Evolutionary conservation across 2,888 invertebrate genomes (phyloP).

Genomic region (Sturmia bella): DNA sequence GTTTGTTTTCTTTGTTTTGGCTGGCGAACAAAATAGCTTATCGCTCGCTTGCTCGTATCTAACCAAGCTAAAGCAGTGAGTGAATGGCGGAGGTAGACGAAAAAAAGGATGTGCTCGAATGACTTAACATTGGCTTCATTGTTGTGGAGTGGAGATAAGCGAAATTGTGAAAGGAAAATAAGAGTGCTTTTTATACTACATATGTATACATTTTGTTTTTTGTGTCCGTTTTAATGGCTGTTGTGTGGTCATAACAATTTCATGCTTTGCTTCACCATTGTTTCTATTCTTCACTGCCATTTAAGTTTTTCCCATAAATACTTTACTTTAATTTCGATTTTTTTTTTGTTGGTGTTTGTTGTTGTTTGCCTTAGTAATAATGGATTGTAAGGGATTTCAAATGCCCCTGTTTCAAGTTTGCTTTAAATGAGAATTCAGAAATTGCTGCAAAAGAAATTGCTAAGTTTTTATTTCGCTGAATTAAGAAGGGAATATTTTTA

Average conservation of each 20-base stretch:
- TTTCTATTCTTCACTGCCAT: constrained; percentile 6
- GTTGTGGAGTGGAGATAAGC: not conserved
- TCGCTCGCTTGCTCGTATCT: constrained; percentile 3
- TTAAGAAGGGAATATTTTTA: not conserved
- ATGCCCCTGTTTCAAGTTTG: not conserved
- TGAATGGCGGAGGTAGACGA: constrained; percentile 3
- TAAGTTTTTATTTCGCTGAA: not conserved
- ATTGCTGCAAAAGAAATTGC: constrained; percentile 11
- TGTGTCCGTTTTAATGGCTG: constrained; percentile 12
- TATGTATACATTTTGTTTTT: not conserved
- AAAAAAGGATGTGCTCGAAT: constrained; percentile 23
- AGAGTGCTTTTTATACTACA: not conserved
- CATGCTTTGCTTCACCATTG: constrained; percentile 44
- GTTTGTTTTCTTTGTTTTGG: constrained; percentile 1
- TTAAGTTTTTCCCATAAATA: constrained; percentile 4
- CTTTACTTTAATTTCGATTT: not conserved
- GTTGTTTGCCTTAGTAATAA: not conserved
- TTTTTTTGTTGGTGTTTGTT: not conserved
- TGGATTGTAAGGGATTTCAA: not conserved
- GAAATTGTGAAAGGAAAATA: too few relatives aligned
- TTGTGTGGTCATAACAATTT: constrained; percentile 63
- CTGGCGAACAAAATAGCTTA: not conserved
- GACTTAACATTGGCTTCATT: constrained; percentile 1
- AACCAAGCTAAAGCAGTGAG: constrained; percentile 34
- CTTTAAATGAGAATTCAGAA: constrained; percentile 21